Evolutionary conservation across 2,113 vertebrate species (phyloP).

Genomic region (Nothocercus nigrocapillus): DNA sequence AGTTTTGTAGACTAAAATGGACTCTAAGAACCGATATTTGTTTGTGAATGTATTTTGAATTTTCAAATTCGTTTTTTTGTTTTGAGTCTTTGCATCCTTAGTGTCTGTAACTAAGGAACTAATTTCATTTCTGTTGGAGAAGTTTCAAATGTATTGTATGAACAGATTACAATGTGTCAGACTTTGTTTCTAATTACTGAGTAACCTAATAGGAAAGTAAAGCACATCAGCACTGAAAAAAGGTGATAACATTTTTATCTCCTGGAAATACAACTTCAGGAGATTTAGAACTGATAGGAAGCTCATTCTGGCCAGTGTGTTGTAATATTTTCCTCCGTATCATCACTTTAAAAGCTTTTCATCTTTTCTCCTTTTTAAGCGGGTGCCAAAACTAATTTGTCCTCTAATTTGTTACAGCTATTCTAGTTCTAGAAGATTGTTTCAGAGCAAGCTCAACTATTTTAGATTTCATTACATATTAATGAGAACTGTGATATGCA

Average conservation of each 20-base stretch:
- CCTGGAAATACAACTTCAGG: constrained; percentile 43
- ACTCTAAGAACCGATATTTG: not conserved
- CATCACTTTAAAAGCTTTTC: constrained; percentile 55
- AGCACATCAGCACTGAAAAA: constrained; percentile 30
- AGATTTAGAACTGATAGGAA: constrained; percentile 51
- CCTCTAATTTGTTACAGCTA: constrained; percentile 49
- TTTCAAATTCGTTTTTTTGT: not conserved
- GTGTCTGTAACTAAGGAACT: not conserved
- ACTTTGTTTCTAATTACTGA: constrained; percentile 47
- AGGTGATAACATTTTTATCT: constrained; percentile 61
- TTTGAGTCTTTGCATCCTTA: not conserved
- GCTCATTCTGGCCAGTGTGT: not conserved
- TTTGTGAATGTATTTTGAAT: not conserved
- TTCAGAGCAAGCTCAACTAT: constrained; percentile 16
- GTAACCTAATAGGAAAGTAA: constrained; percentile 42
- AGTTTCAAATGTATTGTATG: constrained; percentile 26
- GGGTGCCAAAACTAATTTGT: constrained; percentile 59
- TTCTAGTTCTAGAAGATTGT: constrained; percentile 16
- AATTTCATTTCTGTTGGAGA: constrained; percentile 7
- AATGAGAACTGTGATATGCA: not conserved
- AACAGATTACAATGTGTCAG: constrained; percentile 48
- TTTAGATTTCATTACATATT: constrained; percentile 19
- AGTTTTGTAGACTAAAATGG: not conserved
- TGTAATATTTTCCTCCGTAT: constrained; percentile 21
- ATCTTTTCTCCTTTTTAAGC: constrained; percentile 29